Evolutionary conservation across 1,140 invertebrate genomes (phyloP).

Genomic region (Hylyphantes graminicola): DNA sequence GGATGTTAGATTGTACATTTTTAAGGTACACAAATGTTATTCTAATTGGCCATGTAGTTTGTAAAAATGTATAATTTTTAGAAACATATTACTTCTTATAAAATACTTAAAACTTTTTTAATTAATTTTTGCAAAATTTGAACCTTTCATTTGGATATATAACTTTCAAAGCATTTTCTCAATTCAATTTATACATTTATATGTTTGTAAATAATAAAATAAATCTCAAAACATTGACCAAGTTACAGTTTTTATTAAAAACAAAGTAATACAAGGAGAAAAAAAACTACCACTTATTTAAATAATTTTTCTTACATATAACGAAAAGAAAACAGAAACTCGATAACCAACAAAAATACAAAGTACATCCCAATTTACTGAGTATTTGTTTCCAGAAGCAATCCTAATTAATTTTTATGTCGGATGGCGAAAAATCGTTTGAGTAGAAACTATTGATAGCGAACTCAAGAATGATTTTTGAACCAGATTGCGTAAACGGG

Average conservation of each 20-base stretch:
- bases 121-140: too few species aligned
- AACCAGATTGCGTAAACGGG: constrained; percentile 35
- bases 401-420: constrained; percentile 46
- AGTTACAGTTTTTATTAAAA: neutral
- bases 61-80: too few species aligned
- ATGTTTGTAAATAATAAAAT: neutral
- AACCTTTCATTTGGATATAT: too few species aligned
- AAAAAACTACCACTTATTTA: neutral
- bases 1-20: too few species aligned
- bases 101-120: too few species aligned
- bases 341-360: constrained; percentile 5
- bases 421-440: constrained; percentile 34
- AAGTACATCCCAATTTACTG: constrained; percentile 29
- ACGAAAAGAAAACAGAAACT: too few species aligned
- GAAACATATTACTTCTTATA: too few species aligned
- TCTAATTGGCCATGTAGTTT: too few species aligned
- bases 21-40: too few species aligned
- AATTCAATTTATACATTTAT: too few species aligned
- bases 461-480: constrained; percentile 17
- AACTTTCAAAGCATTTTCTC: too few species aligned
- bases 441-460: constrained; percentile 26
- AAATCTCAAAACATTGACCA: neutral
- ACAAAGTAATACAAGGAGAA: neutral
- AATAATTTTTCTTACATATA: too few species aligned
- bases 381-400: constrained; percentile 28